Conservation (phyloP, 2,113 vertebrate genomes). For the Strix uralensis region DNA sequence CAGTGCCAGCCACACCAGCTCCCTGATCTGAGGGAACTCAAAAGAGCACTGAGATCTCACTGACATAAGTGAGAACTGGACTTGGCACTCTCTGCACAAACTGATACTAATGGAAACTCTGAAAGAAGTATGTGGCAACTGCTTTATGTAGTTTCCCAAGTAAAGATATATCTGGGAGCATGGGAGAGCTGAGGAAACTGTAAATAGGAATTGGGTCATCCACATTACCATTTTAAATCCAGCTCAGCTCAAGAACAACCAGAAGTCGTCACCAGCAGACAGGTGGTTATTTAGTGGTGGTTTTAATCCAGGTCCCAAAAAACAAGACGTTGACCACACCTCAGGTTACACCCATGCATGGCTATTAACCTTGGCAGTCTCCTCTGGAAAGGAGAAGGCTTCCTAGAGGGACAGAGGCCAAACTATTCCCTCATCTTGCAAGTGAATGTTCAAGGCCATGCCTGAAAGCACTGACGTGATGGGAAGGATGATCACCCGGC, state of each 20-base stretch:
- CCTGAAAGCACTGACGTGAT: neutral
- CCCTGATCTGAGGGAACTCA: neutral
- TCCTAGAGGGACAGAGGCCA: neutral
- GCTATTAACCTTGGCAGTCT: neutral
- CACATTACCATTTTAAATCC: neutral
- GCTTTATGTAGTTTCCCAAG: neutral
- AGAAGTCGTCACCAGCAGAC: neutral
- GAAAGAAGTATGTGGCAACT: neutral
- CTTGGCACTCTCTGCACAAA: neutral
- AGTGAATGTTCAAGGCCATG: neutral
- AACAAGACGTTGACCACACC: neutral
- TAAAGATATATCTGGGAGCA: neutral
- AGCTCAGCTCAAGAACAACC: neutral
- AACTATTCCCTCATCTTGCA: neutral
- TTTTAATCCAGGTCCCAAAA: neutral
- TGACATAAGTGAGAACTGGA: neutral
- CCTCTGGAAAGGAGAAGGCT: neutral
- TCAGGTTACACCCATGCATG: neutral
- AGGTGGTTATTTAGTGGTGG: neutral
- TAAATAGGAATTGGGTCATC: neutral
- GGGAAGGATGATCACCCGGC: neutral
- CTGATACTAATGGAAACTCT: neutral
- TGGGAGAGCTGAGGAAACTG: neutral
- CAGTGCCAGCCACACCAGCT: neutral
- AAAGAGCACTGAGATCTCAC: neutral